phyloP scores from a whole-genome alignment of 2,888 invertebrate species.

The Eilema caniola region DNA sequence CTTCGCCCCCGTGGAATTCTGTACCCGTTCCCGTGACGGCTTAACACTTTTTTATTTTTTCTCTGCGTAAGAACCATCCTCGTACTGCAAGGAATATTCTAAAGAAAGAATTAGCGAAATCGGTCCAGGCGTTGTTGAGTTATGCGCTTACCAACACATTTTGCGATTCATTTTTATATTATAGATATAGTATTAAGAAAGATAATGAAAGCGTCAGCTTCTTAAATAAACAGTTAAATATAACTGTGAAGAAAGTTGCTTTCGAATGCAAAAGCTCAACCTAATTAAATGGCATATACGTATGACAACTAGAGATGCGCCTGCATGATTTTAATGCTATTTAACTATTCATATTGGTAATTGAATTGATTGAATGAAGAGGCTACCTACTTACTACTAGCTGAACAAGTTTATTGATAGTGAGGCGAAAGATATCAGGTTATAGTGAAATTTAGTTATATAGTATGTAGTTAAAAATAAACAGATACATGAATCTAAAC shows the following conservation, averaged over 20 bases:
- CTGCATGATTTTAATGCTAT: conserved; percentile 12
- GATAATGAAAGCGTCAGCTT: not conserved
- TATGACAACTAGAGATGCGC: conserved; percentile 28
- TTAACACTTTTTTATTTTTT: too few relatives aligned
- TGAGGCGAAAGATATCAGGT: not conserved
- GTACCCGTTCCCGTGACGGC: too few relatives aligned
- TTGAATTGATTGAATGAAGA: conserved; percentile 18
- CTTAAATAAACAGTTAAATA: conserved; percentile 49
- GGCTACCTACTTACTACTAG: too few relatives aligned
- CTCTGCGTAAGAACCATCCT: too few relatives aligned
- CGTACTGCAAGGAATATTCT: too few relatives aligned
- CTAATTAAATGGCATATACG: conserved; percentile 39
- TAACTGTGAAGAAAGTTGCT: conserved; percentile 51
- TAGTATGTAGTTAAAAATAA: not conserved
- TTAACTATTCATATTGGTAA: conserved; percentile 23
- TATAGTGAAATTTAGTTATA: not conserved
- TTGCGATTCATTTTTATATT: too few relatives aligned
- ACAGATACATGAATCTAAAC: not conserved
- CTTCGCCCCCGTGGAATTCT: too few relatives aligned
- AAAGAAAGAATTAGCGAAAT: too few relatives aligned
- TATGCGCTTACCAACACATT: too few relatives aligned
- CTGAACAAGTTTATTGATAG: conserved; percentile 5
- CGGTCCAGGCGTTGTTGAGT: too few relatives aligned
- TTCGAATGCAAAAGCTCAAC: conserved; percentile 40
- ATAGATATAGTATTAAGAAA: too few relatives aligned